phyloP scores from a whole-genome alignment of 1,140 invertebrate genomes.

The Tenebrio molitor region DNA sequence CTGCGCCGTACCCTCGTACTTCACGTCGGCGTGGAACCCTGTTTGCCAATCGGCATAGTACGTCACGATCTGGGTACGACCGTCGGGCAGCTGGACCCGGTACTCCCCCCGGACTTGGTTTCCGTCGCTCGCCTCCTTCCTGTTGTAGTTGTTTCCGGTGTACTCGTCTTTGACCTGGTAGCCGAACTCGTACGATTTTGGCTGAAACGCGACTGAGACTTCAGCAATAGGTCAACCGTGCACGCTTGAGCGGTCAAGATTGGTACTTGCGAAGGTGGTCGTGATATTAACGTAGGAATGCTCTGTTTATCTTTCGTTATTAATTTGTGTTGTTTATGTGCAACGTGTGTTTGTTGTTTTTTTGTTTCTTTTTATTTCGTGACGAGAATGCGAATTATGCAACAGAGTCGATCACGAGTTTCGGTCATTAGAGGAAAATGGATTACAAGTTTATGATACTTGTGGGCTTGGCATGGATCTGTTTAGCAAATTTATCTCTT shows the following conservation, averaged over 20 bases:
- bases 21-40: constrained; percentile 84
- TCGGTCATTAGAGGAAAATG: constrained; percentile 3
- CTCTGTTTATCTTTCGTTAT: constrained; percentile 10
- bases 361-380: constrained; percentile 11
- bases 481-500: too few species aligned
- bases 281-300: not conserved
- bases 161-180: constrained; percentile 83
- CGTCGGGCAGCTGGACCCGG: constrained; percentile 80
- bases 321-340: constrained; percentile 25
- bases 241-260: not conserved
- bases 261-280: not conserved
- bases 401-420: constrained; percentile 14
- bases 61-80: constrained; percentile 79
- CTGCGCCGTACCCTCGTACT: constrained; percentile 79
- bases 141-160: constrained; percentile 79
- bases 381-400: constrained; percentile 17
- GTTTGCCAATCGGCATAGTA: constrained; percentile 85
- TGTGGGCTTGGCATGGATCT: too few species aligned
- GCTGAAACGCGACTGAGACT: too few species aligned
- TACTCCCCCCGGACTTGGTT: constrained; percentile 81
- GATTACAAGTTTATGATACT: not conserved
- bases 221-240: too few species aligned
- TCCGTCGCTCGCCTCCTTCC: constrained; percentile 80
- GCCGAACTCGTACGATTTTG: constrained; percentile 84
- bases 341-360: constrained; percentile 2